phyloP scores from a whole-genome alignment of 1,140 invertebrate genomes.

The Chironomus striatipennis region DNA sequence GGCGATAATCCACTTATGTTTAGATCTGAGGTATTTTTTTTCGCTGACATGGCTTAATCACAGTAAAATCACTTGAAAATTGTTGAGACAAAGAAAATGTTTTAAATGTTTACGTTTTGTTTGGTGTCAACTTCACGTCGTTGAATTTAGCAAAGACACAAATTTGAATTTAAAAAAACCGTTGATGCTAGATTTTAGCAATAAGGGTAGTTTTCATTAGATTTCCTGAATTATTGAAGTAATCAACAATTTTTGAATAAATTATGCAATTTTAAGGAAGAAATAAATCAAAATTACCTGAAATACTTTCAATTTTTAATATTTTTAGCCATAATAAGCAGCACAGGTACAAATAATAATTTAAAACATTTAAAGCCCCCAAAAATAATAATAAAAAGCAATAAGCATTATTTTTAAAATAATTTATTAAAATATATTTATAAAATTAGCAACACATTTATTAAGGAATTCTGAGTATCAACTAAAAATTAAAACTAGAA shows the following conservation, averaged over 20 bases:
- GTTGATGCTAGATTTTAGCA: too few relatives aligned
- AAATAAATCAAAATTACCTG: too few relatives aligned
- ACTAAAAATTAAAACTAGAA: not conserved
- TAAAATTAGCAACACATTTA: not conserved
- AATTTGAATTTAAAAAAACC: too few relatives aligned
- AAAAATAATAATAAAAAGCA: not conserved
- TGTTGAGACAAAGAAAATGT: not conserved
- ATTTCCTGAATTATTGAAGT: too few relatives aligned
- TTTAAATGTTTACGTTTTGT: not conserved
- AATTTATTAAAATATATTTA: not conserved
- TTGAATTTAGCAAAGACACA: too few relatives aligned
- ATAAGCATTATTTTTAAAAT: not conserved
- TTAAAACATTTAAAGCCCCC: too few relatives aligned
- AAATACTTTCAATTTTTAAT: too few relatives aligned
- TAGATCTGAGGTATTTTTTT: not conserved
- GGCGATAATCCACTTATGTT: not conserved
- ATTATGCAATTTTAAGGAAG: too few relatives aligned
- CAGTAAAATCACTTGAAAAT: not conserved
- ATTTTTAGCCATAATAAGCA: too few relatives aligned
- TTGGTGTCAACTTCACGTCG: not conserved
- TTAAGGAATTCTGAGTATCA: not conserved
- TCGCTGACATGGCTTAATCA: not conserved
- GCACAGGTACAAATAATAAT: too few relatives aligned
- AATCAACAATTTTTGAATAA: too few relatives aligned
- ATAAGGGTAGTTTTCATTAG: too few relatives aligned